Evolutionary conservation across 2,113 vertebrate genomes (phyloP).

Genomic region (Solea solea): DNA sequence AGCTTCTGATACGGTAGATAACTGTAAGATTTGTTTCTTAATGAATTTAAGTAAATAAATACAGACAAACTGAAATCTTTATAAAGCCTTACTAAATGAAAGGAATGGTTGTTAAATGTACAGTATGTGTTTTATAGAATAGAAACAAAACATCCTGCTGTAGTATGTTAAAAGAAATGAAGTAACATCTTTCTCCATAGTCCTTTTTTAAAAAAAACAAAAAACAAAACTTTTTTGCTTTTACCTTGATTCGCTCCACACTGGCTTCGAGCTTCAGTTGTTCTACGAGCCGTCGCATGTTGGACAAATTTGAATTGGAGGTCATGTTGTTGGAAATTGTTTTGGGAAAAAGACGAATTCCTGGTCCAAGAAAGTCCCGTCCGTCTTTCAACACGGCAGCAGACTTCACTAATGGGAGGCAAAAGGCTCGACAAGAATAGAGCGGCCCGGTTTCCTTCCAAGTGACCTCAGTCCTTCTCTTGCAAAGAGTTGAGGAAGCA

Average conservation of each 20-base stretch:
- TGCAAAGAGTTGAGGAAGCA: constrained; percentile 24
- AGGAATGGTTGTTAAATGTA: not conserved
- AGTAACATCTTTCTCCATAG: not conserved
- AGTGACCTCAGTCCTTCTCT: constrained; percentile 39
- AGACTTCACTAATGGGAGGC: constrained; percentile 46
- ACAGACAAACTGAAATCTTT: not conserved
- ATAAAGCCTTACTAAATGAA: not conserved
- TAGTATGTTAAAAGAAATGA: not conserved
- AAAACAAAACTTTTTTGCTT: not conserved
- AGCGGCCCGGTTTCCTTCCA: constrained; percentile 54
- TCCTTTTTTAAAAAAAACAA: not conserved
- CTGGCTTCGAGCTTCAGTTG: constrained; percentile 92
- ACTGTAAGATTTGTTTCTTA: not conserved
- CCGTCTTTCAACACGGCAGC: constrained; percentile 29
- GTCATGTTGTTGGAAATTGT: constrained; percentile 80
- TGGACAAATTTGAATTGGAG: constrained; percentile 85
- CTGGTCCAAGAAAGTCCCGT: constrained; percentile 8
- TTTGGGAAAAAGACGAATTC: constrained; percentile 18
- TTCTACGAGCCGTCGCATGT: constrained; percentile 88
- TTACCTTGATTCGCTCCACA: constrained; percentile 92
- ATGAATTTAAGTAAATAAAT: not conserved
- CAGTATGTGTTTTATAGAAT: not conserved
- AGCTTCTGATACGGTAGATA: not conserved
- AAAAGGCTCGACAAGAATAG: constrained; percentile 19
- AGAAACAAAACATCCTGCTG: not conserved